A percentile compares a stretch with the other conserved stretches of the same genome.
These are phyloP conservation scores for Excalfactoria chinensis DNA, from an alignment of 2,113 vertebrate species.

Conservation along the genomic window DNA sequence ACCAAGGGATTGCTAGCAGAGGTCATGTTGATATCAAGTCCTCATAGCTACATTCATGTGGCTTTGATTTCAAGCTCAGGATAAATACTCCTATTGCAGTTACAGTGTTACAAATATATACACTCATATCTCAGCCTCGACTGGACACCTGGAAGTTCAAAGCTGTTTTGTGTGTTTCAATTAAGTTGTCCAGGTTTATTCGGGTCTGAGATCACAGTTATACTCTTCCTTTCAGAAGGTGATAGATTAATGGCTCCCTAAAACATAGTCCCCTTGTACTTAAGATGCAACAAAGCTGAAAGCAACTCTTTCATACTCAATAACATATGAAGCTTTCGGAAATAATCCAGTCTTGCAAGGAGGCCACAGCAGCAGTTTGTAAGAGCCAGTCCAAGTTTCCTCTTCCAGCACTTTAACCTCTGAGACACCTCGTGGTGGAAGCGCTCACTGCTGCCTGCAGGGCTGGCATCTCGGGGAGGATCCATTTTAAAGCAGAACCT, in stretches of 20 bases:
- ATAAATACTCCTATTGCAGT: neutral
- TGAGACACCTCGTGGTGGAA: constrained; percentile 81
- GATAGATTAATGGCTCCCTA: neutral
- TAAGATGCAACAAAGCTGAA: neutral
- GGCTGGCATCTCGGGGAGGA: neutral
- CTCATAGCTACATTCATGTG: neutral
- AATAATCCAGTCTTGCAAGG: rapidly evolving
- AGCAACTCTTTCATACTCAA: neutral
- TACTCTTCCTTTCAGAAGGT: neutral
- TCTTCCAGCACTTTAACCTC: constrained; percentile 42
- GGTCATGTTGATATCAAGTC: neutral
- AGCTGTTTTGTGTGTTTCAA: neutral
- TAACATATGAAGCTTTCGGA: neutral
- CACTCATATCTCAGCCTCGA: neutral
- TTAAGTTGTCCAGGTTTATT: neutral
- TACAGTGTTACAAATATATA: neutral
- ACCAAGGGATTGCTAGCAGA: neutral
- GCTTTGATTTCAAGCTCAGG: constrained; percentile 2
- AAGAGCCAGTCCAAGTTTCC: neutral
- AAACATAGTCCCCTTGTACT: neutral
- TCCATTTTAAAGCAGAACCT: constrained; percentile 52
- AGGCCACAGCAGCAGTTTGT: neutral
- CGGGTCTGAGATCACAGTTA: neutral
- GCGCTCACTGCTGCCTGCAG: constrained; percentile 32
- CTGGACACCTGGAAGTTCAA: neutral